phyloP scores from a whole-genome alignment of 2,797 vertebrate genomes.

The Apogon talboti region DNA sequence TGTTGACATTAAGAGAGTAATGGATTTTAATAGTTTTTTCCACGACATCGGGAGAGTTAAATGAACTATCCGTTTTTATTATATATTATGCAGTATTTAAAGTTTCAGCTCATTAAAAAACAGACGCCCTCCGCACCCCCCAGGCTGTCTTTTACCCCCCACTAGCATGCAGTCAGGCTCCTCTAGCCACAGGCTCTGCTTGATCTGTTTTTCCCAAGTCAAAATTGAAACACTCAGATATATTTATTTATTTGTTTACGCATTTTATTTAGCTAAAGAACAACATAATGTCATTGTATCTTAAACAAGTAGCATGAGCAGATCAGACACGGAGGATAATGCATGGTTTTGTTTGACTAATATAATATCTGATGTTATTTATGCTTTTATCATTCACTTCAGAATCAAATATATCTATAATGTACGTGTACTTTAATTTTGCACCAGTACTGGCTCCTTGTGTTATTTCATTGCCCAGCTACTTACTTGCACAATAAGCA shows the following conservation, averaged over 20 bases:
- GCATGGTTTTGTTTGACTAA: slow-evolving; percentile 48
- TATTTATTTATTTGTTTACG: slow-evolving; percentile 84
- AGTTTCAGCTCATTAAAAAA: slow-evolving; percentile 99
- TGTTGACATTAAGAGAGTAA: slow-evolving; percentile 97
- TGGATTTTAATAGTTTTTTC: slow-evolving; percentile 96
- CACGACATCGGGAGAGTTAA: slow-evolving; percentile 94
- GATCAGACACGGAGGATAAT: slow-evolving; percentile 34
- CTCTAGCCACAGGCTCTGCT: slow-evolving; percentile 90
- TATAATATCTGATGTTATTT: slow-evolving; percentile 33
- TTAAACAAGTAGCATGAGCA: slow-evolving; percentile 57
- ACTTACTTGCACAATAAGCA: slow-evolving; percentile 67
- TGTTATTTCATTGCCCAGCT: slow-evolving; percentile 50
- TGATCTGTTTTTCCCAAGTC: slow-evolving; percentile 86
- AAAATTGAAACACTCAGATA: slow-evolving; percentile 80
- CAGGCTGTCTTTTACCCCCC: slow-evolving; percentile 93
- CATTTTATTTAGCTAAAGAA: slow-evolving; percentile 55
- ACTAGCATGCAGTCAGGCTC: slow-evolving; percentile 88
- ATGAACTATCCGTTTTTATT: slow-evolving; percentile 99
- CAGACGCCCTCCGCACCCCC: slow-evolving; percentile 87
- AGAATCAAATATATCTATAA: slow-evolving; percentile 38
- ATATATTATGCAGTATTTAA: slow-evolving; percentile 99
- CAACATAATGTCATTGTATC: slow-evolving; percentile 59
- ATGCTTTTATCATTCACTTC: slow-evolving; percentile 44
- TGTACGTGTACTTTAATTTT: slow-evolving; percentile 45
- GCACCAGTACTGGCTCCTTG: slow-evolving; percentile 48